Conservation (phyloP, 2,113 vertebrate genomes). For the Aptenodytes patagonicus region DNA sequence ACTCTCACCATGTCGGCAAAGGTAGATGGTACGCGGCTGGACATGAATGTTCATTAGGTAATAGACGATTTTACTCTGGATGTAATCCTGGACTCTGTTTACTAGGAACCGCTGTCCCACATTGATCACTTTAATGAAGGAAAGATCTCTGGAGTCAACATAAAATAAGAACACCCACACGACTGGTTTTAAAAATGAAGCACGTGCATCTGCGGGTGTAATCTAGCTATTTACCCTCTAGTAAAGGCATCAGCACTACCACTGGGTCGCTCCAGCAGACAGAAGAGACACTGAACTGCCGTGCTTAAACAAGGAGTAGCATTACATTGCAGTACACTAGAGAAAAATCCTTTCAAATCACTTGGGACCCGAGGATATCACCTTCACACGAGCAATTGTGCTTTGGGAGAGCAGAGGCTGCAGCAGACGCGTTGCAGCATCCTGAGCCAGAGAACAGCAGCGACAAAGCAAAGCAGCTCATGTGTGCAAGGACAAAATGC, state of each 20-base stretch:
- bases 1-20: slow-evolving; percentile 95
- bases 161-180: background rate
- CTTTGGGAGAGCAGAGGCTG: background rate
- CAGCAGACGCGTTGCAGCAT: background rate
- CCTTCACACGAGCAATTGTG: background rate
- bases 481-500: fast-evolving
- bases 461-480: background rate
- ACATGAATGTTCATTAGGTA: slow-evolving; percentile 99
- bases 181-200: background rate
- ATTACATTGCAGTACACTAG: background rate
- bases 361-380: background rate
- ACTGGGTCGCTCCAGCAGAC: background rate
- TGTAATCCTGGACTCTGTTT: slow-evolving; percentile 95
- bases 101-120: slow-evolving; percentile 94
- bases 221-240: background rate
- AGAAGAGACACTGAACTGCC: background rate
- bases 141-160: slow-evolving; percentile 81
- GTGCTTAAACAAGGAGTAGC: background rate
- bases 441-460: background rate
- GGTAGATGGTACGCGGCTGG: slow-evolving; percentile 94
- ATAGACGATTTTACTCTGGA: slow-evolving; percentile 98
- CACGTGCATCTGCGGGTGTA: background rate
- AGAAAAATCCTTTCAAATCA: background rate
- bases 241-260: background rate
- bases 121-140: slow-evolving; percentile 97